Conservation (phyloP, 2,888 invertebrate genomes). For the Miltochrista miniata region DNA sequence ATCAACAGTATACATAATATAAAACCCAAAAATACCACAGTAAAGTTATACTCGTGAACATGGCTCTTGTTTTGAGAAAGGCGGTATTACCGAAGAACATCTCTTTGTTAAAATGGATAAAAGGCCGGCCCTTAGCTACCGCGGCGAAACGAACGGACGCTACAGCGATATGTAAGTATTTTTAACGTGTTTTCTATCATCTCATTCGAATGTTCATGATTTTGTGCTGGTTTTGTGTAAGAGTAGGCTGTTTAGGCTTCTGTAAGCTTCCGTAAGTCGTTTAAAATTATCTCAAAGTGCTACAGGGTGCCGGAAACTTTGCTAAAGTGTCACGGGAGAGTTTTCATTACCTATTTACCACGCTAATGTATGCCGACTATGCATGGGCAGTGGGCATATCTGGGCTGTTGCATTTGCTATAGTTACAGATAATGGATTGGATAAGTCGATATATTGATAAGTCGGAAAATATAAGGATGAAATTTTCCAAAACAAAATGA, state of each 20-base stretch:
- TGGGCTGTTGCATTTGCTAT: no score
- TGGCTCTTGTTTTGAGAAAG: constrained; percentile 71
- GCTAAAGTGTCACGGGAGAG: no score
- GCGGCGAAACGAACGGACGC: constrained; percentile 53
- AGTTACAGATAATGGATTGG: no score
- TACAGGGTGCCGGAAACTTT: no score
- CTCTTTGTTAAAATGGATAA: constrained; percentile 65
- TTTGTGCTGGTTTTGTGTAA: neutral
- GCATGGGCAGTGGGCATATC: no score
- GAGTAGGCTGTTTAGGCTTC: neutral
- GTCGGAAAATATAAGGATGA: no score
- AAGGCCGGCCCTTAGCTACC: constrained; percentile 55
- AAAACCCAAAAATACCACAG: constrained; percentile 4
- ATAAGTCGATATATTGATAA: no score
- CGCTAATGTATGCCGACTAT: no score
- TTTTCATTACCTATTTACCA: no score
- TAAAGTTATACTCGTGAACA: constrained; percentile 35
- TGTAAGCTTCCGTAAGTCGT: neutral
- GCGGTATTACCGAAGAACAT: constrained; percentile 62
- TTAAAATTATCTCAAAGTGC: no score
- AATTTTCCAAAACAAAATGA: no score
- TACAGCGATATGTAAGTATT: constrained; percentile 59
- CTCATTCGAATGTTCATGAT: neutral
- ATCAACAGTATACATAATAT: constrained; percentile 33
- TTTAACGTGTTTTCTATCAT: neutral